Conservation (phyloP, 2,888 invertebrate species). For the Pandemis corylana region DNA sequence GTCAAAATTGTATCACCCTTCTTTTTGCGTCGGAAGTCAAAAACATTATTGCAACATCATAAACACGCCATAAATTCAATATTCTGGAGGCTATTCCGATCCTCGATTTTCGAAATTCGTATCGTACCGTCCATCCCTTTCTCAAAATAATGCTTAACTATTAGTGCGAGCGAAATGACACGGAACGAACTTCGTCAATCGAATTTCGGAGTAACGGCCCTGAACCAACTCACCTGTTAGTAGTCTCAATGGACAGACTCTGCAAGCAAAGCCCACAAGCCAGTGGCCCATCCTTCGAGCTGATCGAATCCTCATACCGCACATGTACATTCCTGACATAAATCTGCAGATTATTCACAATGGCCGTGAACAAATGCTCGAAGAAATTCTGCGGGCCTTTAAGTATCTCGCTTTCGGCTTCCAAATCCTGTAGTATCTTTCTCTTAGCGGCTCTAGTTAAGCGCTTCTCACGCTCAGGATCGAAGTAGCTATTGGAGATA, state of each 20-base stretch:
- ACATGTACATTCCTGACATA: conserved; percentile 92
- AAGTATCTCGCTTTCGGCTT: conserved; percentile 84
- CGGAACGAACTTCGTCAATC: too few species aligned
- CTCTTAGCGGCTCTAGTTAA: conserved; percentile 90
- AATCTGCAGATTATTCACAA: conserved; percentile 92
- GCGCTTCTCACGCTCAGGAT: conserved; percentile 89
- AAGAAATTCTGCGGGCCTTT: conserved; percentile 88
- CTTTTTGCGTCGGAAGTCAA: too few species aligned
- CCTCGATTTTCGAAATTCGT: too few species aligned
- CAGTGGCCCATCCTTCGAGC: conserved; percentile 87
- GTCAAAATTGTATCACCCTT: too few species aligned
- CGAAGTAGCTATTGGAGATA: conserved; percentile 87
- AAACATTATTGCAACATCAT: too few species aligned
- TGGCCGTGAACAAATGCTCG: conserved; percentile 89
- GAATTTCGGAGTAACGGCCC: too few species aligned
- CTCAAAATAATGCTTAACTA: too few species aligned
- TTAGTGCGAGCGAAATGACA: too few species aligned
- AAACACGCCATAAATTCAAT: too few species aligned
- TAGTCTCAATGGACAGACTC: conserved; percentile 91
- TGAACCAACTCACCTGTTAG: conserved; percentile 86
- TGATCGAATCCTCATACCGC: conserved; percentile 91
- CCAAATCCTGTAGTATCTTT: conserved; percentile 88
- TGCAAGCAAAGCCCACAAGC: conserved; percentile 92
- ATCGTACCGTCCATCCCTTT: too few species aligned
- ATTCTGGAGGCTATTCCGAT: too few species aligned